Evolutionary conservation across 1,140 invertebrate genomes (phyloP), one percentile per base, ranked within the genome.

Genomic region (Tetraneura akinire): DNA sequence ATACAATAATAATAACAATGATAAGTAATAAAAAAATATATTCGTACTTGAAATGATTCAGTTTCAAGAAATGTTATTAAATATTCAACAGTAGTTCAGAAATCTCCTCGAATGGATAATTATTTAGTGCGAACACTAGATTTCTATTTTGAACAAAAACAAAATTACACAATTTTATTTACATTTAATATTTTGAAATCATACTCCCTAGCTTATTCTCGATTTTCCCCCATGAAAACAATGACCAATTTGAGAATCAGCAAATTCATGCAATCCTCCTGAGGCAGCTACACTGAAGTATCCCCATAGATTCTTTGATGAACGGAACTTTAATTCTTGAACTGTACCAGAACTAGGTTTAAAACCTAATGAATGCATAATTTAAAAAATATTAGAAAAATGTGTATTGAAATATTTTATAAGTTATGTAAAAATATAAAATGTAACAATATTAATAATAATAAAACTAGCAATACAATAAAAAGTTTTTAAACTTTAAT

Each of bases 221-320:
- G 89, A 83, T 97, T 96, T 86, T 99, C 97, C 98, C 98, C 96
- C 97, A 99, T 0, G 97, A 88, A 99, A 99, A 86, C 97, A 98
- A 88, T 99, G 98, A 0, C 98, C 98, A 86, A 99, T 99, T 86
- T 99, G 98, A 0, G 97, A 99, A 86, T 99, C 98, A 0, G 98
- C 98, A 87, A 97, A 99, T 87, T 99, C 98, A 86, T 99, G 98
- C 6, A 99, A 88, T 18, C 98, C 98, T 2, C 98, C 98, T 0
- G 96, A 96, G 0, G 96, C 96, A 0, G 95, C 94, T 11, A 99
- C 97, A 83, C 96, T 98, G 87, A 99, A 99, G 87, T 99, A 99
- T 18, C 97, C 98, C 98, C 98, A 99, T 4, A 99, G 98, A 86
- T 99, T 98, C 86, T 98, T 98, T 64, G 95, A 98, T 5, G 96